These are phyloP conservation scores for Spheniscus mendiculus DNA, from an alignment of 2,113 vertebrate species.

Conservation along the genomic window DNA sequence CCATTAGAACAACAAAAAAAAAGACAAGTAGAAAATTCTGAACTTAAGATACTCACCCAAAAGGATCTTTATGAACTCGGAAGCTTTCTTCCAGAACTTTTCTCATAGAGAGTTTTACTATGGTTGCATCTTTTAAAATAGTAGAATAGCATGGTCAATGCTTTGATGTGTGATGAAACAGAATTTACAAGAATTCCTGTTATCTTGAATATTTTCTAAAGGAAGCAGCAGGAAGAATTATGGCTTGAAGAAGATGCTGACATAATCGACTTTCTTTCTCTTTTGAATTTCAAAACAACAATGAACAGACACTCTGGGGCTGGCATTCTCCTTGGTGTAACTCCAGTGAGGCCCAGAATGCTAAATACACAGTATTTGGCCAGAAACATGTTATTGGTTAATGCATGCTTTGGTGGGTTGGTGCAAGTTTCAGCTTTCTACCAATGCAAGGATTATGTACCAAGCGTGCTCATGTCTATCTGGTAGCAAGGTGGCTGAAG, in stretches of 20 bases:
- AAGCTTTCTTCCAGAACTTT: neutral
- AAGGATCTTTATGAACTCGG: neutral
- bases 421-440: neutral
- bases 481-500: neutral
- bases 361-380: neutral
- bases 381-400: neutral
- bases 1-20: neutral
- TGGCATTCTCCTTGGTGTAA: neutral
- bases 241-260: neutral
- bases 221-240: neutral
- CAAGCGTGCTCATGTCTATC: accelerated
- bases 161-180: neutral
- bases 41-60: neutral
- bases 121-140: neutral
- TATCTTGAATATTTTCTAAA: neutral
- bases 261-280: neutral
- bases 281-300: neutral
- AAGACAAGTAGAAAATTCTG: neutral
- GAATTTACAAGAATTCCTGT: neutral
- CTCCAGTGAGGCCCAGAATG: neutral
- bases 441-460: neutral
- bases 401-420: neutral
- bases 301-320: neutral
- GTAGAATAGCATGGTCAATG: neutral
- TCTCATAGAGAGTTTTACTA: neutral